Evolutionary conservation across 2,113 vertebrate genomes (phyloP).

Genomic region (Alectura lathami): DNA sequence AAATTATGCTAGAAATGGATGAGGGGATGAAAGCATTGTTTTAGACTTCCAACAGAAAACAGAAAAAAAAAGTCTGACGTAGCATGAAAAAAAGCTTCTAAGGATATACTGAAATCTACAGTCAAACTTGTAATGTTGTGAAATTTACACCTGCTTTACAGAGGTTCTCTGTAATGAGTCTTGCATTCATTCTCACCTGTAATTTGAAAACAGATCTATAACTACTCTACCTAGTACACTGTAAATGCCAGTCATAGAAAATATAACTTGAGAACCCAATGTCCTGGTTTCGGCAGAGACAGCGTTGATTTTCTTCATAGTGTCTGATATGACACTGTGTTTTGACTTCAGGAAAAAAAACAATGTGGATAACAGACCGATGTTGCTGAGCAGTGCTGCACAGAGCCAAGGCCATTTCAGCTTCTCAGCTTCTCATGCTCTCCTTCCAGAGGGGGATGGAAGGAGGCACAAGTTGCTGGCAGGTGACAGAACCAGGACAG

Average conservation of each 20-base stretch:
- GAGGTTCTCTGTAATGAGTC: too few relatives aligned
- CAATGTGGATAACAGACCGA: too few relatives aligned
- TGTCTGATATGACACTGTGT: too few relatives aligned
- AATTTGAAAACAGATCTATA: background rate
- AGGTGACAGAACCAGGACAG: too few relatives aligned
- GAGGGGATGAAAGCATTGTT: background rate
- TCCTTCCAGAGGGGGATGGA: too few relatives aligned
- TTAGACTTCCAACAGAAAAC: background rate
- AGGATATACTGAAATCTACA: background rate
- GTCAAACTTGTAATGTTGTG: background rate
- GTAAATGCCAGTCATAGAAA: background rate
- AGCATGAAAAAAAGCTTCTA: background rate
- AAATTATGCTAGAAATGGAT: background rate
- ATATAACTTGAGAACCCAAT: background rate
- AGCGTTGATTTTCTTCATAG: too few relatives aligned
- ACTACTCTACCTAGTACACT: background rate
- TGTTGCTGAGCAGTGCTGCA: too few relatives aligned
- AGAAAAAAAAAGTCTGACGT: background rate
- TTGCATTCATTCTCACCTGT: background rate
- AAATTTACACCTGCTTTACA: background rate
- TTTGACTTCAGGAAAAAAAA: too few relatives aligned
- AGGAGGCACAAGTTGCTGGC: too few relatives aligned
- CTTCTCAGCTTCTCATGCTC: too few relatives aligned
- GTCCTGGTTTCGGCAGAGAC: too few relatives aligned
- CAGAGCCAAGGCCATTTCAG: too few relatives aligned